phyloP scores from a whole-genome alignment of 2,888 invertebrate species.

The Orchesellides sinensis region DNA sequence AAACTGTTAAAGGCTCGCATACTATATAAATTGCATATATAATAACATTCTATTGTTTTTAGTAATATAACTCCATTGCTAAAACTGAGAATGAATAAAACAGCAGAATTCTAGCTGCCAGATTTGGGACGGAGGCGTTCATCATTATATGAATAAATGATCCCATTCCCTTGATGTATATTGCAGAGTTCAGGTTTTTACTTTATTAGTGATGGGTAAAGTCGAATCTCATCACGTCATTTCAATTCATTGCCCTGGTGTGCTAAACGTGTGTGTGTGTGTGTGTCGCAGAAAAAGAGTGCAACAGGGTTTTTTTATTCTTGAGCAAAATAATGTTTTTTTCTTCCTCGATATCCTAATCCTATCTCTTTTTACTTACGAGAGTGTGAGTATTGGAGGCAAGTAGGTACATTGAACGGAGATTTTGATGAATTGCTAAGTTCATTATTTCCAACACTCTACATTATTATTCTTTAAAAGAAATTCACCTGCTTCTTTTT shows the following conservation, averaged over 20 bases:
- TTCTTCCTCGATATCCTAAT: no score
- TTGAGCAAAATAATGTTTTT: not conserved
- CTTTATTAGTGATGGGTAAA: constrained; percentile 43
- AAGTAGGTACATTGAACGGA: not conserved
- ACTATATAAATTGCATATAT: no score
- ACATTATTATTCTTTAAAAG: constrained; percentile 38
- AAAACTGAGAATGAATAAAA: no score
- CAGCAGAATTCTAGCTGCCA: constrained; percentile 12
- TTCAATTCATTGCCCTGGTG: constrained; percentile 8
- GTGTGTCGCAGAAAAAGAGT: constrained; percentile 41
- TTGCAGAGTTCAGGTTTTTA: constrained; percentile 49
- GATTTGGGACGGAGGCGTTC: constrained; percentile 44
- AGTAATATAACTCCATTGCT: no score
- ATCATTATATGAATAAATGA: constrained; percentile 37
- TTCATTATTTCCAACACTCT: constrained; percentile 51
- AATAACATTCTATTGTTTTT: no score
- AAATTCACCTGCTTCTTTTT: not conserved
- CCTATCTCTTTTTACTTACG: no score
- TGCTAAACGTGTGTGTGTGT: not conserved
- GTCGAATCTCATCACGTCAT: constrained; percentile 41
- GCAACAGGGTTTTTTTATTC: constrained; percentile 17
- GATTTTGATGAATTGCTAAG: constrained; percentile 49
- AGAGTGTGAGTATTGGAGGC: not conserved
- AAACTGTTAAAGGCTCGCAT: no score
- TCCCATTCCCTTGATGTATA: constrained; percentile 54